These are phyloP conservation scores for Onychomys torridus DNA, from an alignment of 2,797 vertebrate genomes.

Conservation along the genomic window DNA sequence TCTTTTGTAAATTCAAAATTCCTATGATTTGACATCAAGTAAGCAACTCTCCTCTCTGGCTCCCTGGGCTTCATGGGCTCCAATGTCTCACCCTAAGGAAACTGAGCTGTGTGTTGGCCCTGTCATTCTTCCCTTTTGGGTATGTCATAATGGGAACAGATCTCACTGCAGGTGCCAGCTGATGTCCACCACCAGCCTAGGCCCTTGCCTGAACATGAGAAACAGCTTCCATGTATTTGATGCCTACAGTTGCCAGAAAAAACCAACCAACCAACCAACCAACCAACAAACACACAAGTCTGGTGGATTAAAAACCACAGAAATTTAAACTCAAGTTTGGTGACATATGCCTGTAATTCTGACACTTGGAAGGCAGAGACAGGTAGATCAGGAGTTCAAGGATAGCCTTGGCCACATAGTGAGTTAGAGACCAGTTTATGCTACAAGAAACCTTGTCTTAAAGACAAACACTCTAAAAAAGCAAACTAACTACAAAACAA, in stretches of 20 bases:
- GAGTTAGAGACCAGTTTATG: not conserved
- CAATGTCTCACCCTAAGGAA: not conserved
- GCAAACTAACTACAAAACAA: not conserved
- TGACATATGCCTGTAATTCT: not conserved
- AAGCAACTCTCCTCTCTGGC: not conserved
- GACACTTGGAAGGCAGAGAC: not conserved
- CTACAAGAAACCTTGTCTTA: not conserved
- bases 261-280: not conserved
- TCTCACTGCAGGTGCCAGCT: not conserved
- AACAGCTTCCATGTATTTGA: not conserved
- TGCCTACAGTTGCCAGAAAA: not conserved
- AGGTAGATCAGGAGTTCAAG: not conserved
- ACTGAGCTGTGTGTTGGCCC: not conserved
- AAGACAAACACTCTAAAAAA: not conserved
- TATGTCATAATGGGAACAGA: slow-evolving; percentile 2
- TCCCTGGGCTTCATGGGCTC: not conserved
- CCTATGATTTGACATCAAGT: slow-evolving; percentile 35
- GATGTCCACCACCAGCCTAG: not conserved
- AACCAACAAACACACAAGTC: not conserved
- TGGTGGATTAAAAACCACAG: not conserved
- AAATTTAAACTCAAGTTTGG: not conserved
- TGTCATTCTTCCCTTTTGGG: not conserved
- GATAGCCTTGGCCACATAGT: not conserved
- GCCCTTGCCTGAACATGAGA: not conserved
- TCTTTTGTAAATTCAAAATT: slow-evolving; percentile 6